Evolutionary conservation across 2,113 vertebrate genomes (phyloP).

Genomic region (Microcebus griseorufus): DNA sequence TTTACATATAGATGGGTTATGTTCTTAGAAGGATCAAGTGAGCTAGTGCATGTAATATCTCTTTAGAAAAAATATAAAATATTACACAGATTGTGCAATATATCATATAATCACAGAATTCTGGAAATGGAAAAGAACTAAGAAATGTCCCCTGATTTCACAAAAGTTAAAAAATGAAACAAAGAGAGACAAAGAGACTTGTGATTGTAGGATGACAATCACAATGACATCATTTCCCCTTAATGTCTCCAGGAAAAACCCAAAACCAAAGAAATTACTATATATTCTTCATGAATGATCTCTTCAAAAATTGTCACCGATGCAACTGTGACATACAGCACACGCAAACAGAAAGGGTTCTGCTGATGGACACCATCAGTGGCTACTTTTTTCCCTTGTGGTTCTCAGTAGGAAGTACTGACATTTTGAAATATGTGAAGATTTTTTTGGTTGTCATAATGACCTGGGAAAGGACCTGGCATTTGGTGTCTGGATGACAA

Average conservation of each 20-base stretch:
- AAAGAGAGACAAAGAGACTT: background rate
- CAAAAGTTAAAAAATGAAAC: background rate
- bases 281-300: background rate
- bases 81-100: background rate
- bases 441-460: background rate
- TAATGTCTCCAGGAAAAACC: background rate
- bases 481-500: background rate
- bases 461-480: background rate
- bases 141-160: background rate
- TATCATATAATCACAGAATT: background rate
- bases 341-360: background rate
- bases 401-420: background rate
- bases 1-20: background rate
- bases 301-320: background rate
- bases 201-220: background rate
- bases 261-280: background rate
- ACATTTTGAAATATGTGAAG: background rate
- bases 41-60: background rate
- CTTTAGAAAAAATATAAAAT: background rate
- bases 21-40: background rate
- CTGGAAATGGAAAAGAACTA: background rate
- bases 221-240: background rate
- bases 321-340: background rate
- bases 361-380: background rate
- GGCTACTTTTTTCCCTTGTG: background rate